A percentile compares a stretch with the other conserved stretches of the same genome.
Evolutionary conservation across 2,113 vertebrate species (phyloP).

Genomic region (Platichthys stellatus): DNA sequence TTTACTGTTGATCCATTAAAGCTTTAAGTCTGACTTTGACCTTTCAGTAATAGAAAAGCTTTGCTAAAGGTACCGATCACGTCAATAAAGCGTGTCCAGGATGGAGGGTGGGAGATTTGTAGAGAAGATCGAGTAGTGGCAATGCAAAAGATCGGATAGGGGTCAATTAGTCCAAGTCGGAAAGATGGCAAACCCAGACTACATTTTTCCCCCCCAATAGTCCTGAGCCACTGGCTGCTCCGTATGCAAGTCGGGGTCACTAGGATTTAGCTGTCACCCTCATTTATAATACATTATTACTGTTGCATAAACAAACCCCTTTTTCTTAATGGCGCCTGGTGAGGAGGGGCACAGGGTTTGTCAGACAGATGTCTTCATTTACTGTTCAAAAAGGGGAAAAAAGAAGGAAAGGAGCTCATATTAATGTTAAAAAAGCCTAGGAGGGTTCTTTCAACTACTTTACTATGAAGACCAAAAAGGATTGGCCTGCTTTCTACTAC

Average conservation of each 20-base stretch:
- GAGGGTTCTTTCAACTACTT: neutral
- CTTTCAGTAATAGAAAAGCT: no score
- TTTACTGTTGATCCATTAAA: no score
- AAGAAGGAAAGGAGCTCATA: neutral
- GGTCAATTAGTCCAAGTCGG: slow-evolving; percentile 1
- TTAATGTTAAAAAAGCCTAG: neutral
- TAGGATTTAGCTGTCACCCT: slow-evolving; percentile 40
- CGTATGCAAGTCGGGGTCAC: slow-evolving; percentile 48
- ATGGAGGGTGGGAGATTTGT: no score
- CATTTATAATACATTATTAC: slow-evolving; percentile 30
- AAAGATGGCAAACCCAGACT: slow-evolving; percentile 21
- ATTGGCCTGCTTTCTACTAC: neutral
- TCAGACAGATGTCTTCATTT: slow-evolving; percentile 9
- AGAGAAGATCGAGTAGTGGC: no score
- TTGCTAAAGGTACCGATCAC: no score
- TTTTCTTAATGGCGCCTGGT: neutral
- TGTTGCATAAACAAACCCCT: slow-evolving; percentile 48
- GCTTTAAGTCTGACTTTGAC: no score
- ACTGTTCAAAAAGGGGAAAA: neutral
- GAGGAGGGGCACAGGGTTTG: neutral
- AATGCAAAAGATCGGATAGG: slow-evolving; percentile 19
- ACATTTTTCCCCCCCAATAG: slow-evolving; percentile 87
- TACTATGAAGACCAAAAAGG: neutral
- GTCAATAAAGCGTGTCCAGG: no score
- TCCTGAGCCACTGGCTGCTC: neutral